A percentile compares a stretch with the other conserved stretches of the same genome.
These are phyloP conservation scores for Orchesellides sinensis DNA, from an alignment of 2,888 invertebrate species.

Conservation along the genomic window DNA sequence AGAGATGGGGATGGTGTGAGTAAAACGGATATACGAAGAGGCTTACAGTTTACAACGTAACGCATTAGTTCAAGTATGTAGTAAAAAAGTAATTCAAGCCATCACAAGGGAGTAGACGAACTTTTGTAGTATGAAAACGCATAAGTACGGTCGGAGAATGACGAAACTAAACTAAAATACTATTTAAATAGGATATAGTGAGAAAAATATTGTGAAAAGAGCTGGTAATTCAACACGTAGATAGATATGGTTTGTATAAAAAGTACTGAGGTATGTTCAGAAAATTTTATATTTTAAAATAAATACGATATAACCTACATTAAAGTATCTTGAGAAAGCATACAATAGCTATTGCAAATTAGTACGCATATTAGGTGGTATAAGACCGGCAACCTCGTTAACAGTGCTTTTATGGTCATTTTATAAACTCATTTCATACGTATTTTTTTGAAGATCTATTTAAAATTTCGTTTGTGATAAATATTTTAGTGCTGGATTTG, in stretches of 20 bases:
- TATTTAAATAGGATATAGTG: not conserved
- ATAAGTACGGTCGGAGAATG: no score
- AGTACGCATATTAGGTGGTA: not conserved
- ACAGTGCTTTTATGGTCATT: not conserved
- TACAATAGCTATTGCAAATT: not conserved
- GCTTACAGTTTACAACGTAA: no score
- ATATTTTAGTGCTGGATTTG: no score
- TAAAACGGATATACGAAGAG: no score
- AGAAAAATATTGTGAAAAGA: not conserved
- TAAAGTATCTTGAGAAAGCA: not conserved
- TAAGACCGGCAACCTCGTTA: not conserved
- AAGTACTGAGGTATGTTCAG: not conserved
- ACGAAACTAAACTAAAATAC: not conserved
- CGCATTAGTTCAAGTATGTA: not conserved
- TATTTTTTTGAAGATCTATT: not conserved
- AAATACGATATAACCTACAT: no score
- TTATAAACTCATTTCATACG: not conserved
- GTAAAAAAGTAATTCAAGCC: no score
- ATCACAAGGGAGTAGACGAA: no score
- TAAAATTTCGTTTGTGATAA: not conserved
- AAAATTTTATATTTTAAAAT: not conserved
- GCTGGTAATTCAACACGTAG: not conserved
- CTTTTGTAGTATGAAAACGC: not conserved
- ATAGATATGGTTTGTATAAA: not conserved
- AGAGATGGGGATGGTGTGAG: not conserved